These are phyloP conservation scores for Coryphaenoides rupestris DNA, from an alignment of 2,113 vertebrate species.

Conservation along the genomic window DNA sequence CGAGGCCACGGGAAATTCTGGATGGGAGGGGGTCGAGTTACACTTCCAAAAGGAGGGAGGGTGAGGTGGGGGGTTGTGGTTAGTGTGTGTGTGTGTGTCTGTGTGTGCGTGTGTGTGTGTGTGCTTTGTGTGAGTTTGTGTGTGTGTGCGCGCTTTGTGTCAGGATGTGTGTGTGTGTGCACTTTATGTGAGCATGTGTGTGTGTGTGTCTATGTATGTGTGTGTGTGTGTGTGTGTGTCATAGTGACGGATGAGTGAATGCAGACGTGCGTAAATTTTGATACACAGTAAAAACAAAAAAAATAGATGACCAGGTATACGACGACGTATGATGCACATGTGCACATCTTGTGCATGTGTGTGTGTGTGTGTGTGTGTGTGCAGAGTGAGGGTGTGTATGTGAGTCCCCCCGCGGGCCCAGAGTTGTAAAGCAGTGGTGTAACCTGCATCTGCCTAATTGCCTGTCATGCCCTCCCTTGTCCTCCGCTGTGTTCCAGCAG, in stretches of 20 bases:
- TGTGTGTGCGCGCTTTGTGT: slow-evolving; percentile 2
- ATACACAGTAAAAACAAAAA: no score
- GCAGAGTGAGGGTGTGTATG: neutral
- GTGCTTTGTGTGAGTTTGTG: neutral
- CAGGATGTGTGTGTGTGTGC: neutral
- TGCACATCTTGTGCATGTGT: neutral
- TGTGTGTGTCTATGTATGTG: neutral
- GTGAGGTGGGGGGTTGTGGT: slow-evolving; percentile 4
- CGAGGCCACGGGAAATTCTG: slow-evolving; percentile 40
- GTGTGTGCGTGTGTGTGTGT: slow-evolving; percentile 2
- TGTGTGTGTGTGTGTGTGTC: neutral
- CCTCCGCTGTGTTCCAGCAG: slow-evolving; percentile 13
- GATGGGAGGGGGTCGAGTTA: slow-evolving; percentile 79
- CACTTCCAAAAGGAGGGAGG: slow-evolving; percentile 48
- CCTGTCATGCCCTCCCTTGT: slow-evolving; percentile 44
- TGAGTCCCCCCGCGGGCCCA: slow-evolving; percentile 39
- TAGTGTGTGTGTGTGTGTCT: slow-evolving; percentile 8
- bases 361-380: slow-evolving; percentile 2
- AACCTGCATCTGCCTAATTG: slow-evolving; percentile 66
- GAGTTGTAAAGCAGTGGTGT: slow-evolving; percentile 63
- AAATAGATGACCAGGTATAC: no score
- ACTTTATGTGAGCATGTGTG: slow-evolving; percentile 13
- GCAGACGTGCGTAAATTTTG: no score
- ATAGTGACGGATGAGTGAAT: no score
- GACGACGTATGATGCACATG: no score